A percentile compares a stretch with the other conserved stretches of the same genome.
phyloP scores from a whole-genome alignment of 53 echinoderm and acorn worm genomes.

The Holothuria leucospilota region DNA sequence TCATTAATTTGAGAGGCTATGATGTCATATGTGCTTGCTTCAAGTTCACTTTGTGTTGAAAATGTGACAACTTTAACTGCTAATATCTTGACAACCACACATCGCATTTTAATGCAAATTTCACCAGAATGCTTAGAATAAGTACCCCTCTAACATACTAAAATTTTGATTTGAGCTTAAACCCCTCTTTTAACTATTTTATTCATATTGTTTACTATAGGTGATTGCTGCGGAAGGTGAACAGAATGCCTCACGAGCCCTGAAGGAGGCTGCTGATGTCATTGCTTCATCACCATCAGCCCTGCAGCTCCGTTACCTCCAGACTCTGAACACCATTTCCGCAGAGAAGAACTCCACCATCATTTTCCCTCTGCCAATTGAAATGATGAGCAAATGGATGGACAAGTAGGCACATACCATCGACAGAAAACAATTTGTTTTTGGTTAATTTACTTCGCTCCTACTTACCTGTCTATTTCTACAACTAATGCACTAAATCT shows the following conservation, averaged over 20 bases:
- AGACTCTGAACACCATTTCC: conserved; percentile 87
- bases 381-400: conserved; percentile 61
- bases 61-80: too few relatives aligned
- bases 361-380: conserved; percentile 89
- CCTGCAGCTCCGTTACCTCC: conserved; percentile 88
- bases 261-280: conserved; percentile 93
- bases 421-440: not conserved
- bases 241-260: conserved; percentile 86
- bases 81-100: too few relatives aligned
- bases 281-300: conserved; percentile 75
- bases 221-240: conserved; percentile 95
- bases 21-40: too few relatives aligned
- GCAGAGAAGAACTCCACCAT: conserved; percentile 97
- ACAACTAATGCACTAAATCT: too few relatives aligned
- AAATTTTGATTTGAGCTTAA: too few relatives aligned
- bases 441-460: too few relatives aligned
- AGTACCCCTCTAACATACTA: too few relatives aligned
- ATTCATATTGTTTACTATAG: conserved; percentile 34
- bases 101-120: too few relatives aligned
- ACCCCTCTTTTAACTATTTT: not conserved
- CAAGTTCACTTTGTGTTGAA: too few relatives aligned
- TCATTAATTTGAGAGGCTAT: too few relatives aligned
- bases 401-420: not conserved
- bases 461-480: too few relatives aligned
- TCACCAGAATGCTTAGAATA: too few relatives aligned